Evolutionary conservation across 2,113 vertebrate genomes (phyloP), one percentile per base, ranked within the genome.

Genomic region (Zingel zingel): DNA sequence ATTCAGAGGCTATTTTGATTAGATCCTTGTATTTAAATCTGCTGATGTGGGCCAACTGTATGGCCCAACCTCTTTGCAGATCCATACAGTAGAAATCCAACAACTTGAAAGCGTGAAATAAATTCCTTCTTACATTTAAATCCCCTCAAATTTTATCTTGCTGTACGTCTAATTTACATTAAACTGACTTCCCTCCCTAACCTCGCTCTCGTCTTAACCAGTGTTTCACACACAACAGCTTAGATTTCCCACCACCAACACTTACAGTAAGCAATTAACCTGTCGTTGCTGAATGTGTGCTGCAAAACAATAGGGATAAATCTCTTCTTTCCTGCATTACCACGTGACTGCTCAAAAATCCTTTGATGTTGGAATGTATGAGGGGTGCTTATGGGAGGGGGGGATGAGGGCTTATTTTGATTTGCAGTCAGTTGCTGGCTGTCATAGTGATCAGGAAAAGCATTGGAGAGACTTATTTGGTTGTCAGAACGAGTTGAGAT

Each of bases 301-400:
- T 33, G 25, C 7, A 33, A 78, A 83, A 77, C 67, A 90, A 77
- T 30, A 3, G 69, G 11, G 57, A 75, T 76, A 71, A 84, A 75
- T 80, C 82, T 69, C 57, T 19, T 13, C 39, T 21, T 59, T 66
- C 45, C 77, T 53, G 59, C 65, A 53, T 33, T 19, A 50, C 21
- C 78, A 79, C 64, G 77, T 76, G 86, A 85, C 74, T 14, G 57
- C 80, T 82, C 54, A 25, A 68, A 74, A 69, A 45, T 47, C 80
- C 78, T 62, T 57, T 74, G 74, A 59, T 66, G 65, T 67, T 77
- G 7, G 45, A 62, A 36, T 67, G 54, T 27, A 23, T 62, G 79
- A 81, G 83, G 65, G 10, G 39, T 43, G 39, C 39, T 43, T 11
- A 43, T 43, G 14, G 54, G 16, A 58, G 36, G 47, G 4, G 21